Evolutionary conservation across 2,113 vertebrate genomes (phyloP), one percentile per base, ranked within the genome.

Genomic region (Lampris megalopsis): DNA sequence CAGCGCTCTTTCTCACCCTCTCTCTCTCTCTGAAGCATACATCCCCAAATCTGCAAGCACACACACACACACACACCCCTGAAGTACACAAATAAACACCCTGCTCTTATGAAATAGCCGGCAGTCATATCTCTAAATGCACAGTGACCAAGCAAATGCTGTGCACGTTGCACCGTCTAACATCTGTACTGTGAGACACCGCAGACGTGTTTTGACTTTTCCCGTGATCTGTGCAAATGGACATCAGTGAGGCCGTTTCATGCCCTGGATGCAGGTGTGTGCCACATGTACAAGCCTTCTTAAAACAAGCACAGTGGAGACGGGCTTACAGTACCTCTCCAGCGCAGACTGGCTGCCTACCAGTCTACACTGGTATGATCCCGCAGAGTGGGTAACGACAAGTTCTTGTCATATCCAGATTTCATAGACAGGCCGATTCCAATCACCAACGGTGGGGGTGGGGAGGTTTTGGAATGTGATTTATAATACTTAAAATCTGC

Each of bases 261-360:
- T 90, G 75, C 60, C 75, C 43, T 75, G 63, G 77, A 62, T 92
- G 90, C 91, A 94, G 91, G 91, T 94, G 91, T 83, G 75, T 58
- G 86, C 90, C 93, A 93, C 81, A 92, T 93, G 92, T 89, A 80
- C 86, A 82, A 92, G 59, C 50, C 85, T 64, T 56, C 87, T 91
- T 90, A 86, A 91, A 93, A 82, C 86, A 92, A 93, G 87, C 81
- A 74, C 13, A 61, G 79, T 67, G 75, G 73, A 79, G 56, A 68
- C 76, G 79, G 83, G 77, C 87, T 74, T 76, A 86, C 62, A 9
- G 80, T 77, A 76, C 76, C 66, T 75, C 84, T 86, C 76, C 68
- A 65, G 73, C 78, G 88, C 63, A 71, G 70, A 68, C 77, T 92
- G 86, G 88, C 88, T 90, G 85, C 88, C 83, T 90, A 79, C 82